A percentile compares a stretch with the other conserved stretches of the same genome.
Evolutionary conservation across 2,113 vertebrate genomes (phyloP).

Genomic region (Leptosomus discolor): DNA sequence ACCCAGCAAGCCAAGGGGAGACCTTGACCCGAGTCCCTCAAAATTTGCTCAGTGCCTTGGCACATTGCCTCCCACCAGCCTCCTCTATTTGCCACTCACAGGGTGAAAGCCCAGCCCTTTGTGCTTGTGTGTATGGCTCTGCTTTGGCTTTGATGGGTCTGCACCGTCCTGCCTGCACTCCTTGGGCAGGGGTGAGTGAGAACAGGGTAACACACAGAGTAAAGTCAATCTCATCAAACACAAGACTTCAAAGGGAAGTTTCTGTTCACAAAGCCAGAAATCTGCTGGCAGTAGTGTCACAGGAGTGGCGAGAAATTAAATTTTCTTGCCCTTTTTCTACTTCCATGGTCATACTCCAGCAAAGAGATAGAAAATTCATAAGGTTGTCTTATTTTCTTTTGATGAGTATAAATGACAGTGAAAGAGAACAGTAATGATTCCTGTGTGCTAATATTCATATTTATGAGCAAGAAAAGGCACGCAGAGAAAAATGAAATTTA

Average conservation of each 20-base stretch:
- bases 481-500: not conserved
- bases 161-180: not conserved
- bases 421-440: not conserved
- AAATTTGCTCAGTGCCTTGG: not conserved
- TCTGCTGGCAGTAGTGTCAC: not conserved
- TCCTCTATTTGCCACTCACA: constrained; percentile 21
- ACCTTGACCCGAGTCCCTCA: not conserved
- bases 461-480: not conserved
- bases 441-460: not conserved
- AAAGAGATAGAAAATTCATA: not conserved
- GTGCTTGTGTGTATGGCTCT: fast-evolving
- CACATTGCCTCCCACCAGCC: not conserved
- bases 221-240: not conserved
- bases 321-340: not conserved
- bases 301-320: not conserved
- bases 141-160: not conserved
- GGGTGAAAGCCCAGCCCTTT: not conserved
- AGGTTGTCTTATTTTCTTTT: not conserved
- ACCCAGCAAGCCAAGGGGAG: not conserved
- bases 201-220: not conserved
- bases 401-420: not conserved
- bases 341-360: not conserved
- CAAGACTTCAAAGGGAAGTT: not conserved
- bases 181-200: not conserved
- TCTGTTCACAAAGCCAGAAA: not conserved